Evolutionary conservation across 2,113 vertebrate genomes (phyloP).

Genomic region (Sander lucioperca): DNA sequence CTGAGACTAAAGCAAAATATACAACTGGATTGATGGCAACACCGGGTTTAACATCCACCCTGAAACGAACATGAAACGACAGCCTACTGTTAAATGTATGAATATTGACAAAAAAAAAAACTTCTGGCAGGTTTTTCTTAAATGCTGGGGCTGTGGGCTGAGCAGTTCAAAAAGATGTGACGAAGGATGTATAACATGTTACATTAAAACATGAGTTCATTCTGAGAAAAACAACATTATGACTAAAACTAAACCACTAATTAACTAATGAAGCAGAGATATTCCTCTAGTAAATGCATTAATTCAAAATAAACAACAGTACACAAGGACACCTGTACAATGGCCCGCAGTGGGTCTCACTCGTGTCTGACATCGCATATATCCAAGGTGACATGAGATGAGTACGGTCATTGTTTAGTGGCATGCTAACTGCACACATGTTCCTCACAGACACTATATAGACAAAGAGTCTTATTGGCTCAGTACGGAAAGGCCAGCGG

Average conservation of each 20-base stretch:
- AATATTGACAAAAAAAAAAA: not conserved
- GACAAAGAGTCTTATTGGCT: conserved; percentile 52
- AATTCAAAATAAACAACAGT: not conserved
- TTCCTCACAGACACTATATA: conserved; percentile 16
- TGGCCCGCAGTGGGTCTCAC: not conserved
- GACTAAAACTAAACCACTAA: not conserved
- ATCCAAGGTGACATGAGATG: conserved; percentile 17
- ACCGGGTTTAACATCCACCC: conserved; percentile 25
- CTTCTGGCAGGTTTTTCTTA: not conserved
- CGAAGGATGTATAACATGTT: not conserved
- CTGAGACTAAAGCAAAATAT: conserved; percentile 70
- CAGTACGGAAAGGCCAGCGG: conserved; percentile 15
- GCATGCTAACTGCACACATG: conserved; percentile 27
- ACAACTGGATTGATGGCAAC: conserved; percentile 36
- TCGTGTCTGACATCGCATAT: not conserved
- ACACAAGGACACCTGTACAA: conserved; percentile 8
- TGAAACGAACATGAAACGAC: not conserved
- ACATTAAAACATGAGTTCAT: not conserved
- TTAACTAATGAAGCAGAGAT: not conserved
- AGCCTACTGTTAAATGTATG: conserved; percentile 27
- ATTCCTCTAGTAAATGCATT: not conserved
- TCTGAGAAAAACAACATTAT: not conserved
- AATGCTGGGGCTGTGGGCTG: too few species aligned
- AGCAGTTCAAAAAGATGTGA: not conserved
- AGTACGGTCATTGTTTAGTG: conserved; percentile 30